phyloP scores from a whole-genome alignment of 2,113 vertebrate genomes.

The Martes martes region DNA sequence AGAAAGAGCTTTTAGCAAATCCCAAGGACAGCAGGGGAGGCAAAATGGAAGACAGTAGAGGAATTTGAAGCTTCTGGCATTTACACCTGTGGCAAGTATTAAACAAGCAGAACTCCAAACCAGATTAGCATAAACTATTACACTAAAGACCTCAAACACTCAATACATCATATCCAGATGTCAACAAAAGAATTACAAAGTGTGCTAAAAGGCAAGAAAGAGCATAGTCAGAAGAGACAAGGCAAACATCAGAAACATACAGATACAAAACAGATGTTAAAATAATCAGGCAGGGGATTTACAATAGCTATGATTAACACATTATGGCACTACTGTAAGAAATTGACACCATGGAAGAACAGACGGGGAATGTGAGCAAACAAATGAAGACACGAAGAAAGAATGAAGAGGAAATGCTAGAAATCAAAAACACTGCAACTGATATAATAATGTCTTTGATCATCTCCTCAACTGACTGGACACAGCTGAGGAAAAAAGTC shows the following conservation, averaged over 20 bases:
- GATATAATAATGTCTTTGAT: neutral
- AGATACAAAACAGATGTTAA: neutral
- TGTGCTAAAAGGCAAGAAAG: neutral
- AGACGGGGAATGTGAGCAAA: neutral
- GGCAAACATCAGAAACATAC: neutral
- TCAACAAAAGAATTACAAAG: neutral
- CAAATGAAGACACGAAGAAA: neutral
- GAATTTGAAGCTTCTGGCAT: neutral
- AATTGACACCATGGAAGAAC: neutral
- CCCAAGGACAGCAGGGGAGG: neutral
- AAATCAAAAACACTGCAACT: neutral
- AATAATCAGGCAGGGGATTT: neutral
- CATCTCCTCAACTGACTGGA: neutral
- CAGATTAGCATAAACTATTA: neutral
- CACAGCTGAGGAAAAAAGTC: neutral
- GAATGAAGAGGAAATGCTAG: neutral
- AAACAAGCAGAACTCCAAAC: neutral
- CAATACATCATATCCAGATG: neutral
- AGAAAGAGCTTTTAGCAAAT: neutral
- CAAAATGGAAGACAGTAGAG: neutral
- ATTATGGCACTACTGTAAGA: neutral
- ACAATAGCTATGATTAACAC: neutral
- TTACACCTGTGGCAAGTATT: neutral
- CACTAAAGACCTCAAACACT: neutral
- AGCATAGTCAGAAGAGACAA: neutral